These are phyloP conservation scores for Nothobranchius furzeri DNA, from an alignment of 2,113 vertebrate genomes.

Conservation along the genomic window DNA sequence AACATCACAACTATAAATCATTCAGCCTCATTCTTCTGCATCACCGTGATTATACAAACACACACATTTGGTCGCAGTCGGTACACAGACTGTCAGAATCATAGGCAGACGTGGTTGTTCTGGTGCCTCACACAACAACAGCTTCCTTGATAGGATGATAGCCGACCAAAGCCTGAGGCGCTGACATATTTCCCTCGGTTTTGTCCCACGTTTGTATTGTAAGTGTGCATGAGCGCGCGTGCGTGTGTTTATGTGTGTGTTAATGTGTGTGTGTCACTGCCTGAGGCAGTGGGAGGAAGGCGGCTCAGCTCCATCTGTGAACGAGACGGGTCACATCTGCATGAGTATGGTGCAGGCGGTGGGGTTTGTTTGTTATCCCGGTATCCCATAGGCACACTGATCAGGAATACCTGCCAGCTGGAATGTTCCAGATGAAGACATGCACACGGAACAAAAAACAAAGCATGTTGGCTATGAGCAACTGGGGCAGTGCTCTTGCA, in stretches of 20 bases:
- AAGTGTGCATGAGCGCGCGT: constrained; percentile 12
- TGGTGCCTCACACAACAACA: constrained; percentile 38
- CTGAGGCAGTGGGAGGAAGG: constrained; percentile 41
- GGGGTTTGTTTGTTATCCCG: constrained; percentile 50
- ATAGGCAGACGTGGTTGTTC: constrained; percentile 44
- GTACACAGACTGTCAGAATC: constrained; percentile 60
- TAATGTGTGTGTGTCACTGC: constrained; percentile 52
- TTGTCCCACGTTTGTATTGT: constrained; percentile 40
- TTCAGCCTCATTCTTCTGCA: constrained; percentile 26
- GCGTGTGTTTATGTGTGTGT: constrained; percentile 2
- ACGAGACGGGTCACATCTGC: constrained; percentile 58
- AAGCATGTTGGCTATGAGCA: constrained; percentile 6
- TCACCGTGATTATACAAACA: constrained; percentile 57
- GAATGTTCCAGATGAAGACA: constrained; percentile 47
- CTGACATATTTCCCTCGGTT: constrained; percentile 63
- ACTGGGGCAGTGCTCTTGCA: constrained; percentile 6
- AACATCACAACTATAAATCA: constrained; percentile 43
- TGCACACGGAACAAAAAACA: not conserved
- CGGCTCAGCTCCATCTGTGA: constrained; percentile 51
- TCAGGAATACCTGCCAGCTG: constrained; percentile 56
- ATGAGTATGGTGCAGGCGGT: constrained; percentile 30
- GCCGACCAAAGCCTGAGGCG: constrained; percentile 56
- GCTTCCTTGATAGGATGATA: constrained; percentile 51
- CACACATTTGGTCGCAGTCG: constrained; percentile 41
- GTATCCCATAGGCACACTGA: constrained; percentile 50